Base-by-base conservation (phyloP, 2,888 invertebrate genomes). In the Flexamia atlantica region DNA sequence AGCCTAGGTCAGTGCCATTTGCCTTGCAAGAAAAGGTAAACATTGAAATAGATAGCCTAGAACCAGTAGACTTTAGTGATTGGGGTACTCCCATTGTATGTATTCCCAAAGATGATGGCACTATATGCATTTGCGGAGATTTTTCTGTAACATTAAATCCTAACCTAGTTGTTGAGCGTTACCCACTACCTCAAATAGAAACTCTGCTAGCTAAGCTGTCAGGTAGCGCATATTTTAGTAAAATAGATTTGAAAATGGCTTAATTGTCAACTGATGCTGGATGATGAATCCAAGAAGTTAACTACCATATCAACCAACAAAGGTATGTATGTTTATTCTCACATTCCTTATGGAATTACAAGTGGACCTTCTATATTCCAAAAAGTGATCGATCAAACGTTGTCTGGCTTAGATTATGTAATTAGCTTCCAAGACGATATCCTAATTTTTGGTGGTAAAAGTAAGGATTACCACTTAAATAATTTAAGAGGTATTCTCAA, bases 11-110 rank as follows among this genome's bases (percentile, higher is more conserved):
- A 3, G 72, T 72, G 2, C 40, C 32, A 9, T 72, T 72, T 72
- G 72, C 40, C 10, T 32, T 72, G 14, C 28, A 72, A 32, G 30
- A 40, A 9, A 30, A 28, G 30, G 72, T 72, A 3, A n/a, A 72
- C 12, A 4, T 14, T 40, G 87, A 88, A 84, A 32, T 88, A 12
- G 83, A 87, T 1, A 32, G 83, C 28, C 83, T 89, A 7, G 83
- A 81, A 17, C 84, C 84, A 81, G 86, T 88, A 25, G 85, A 86
- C 53, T 76, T 79, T 83, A 85, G 86, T 53, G 85, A 87, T 36
- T 89, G 89, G 89, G 89, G 86, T 14, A 89, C 89, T 14, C 89
- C 90, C 0, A 87, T 90, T 4, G 89, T 90, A 3, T 88, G 89
- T 0, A 87, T 90, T 0, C 82, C 88, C 1, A 90, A 90, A 85